Evolutionary conservation across 1,140 invertebrate genomes (phyloP), one percentile per base, ranked within the genome.

Genomic region (Cylas formicarius): DNA sequence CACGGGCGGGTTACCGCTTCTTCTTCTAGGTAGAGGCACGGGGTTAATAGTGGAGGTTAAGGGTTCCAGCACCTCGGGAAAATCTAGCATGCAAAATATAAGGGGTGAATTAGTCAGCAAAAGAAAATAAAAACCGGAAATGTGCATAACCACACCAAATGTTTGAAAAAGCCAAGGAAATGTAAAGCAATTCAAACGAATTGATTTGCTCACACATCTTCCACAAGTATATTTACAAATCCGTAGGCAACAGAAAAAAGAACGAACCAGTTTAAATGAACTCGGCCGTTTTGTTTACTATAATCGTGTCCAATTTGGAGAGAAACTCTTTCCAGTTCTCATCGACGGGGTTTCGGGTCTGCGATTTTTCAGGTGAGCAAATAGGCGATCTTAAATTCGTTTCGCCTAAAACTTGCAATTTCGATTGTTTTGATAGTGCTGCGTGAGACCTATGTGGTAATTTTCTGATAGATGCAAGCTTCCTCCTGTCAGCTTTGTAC

Each of bases 11-110:
- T 32, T 32, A 23, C 32, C 44, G 21, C 19, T 49, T 47, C 46
- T 47, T 20, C 48, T 38, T 46, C 44, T 55, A 26, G 52, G 56
- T 43, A 50, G 17, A 10, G 57, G 49, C 36, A 33, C 21, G 22
- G 33, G 46, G 37, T 53, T 57, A 47, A 38, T 53, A 51, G 52
- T 27, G 33, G 32, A 48, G 54, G 39, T 49, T 48, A 42, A 35
- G 48, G 28, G 24, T 49, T 53, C 39, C 45, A 40, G 35, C 57
- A 55, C 46, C 46, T 36, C 46, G 16, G 46, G 26, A 39, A 48
- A 40, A 46, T 52, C 59, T 63, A 60, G 49, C 60, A 62, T 63
- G 60, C 60, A 63, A 61, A 62, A 60, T 55, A 57, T 36, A 55
- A 56, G 52, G 48, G 53, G 48, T 26, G 34, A 31, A 45, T 57